Evolutionary conservation across 2,888 invertebrate species (phyloP).

Genomic region (Drosophila eohydei): DNA sequence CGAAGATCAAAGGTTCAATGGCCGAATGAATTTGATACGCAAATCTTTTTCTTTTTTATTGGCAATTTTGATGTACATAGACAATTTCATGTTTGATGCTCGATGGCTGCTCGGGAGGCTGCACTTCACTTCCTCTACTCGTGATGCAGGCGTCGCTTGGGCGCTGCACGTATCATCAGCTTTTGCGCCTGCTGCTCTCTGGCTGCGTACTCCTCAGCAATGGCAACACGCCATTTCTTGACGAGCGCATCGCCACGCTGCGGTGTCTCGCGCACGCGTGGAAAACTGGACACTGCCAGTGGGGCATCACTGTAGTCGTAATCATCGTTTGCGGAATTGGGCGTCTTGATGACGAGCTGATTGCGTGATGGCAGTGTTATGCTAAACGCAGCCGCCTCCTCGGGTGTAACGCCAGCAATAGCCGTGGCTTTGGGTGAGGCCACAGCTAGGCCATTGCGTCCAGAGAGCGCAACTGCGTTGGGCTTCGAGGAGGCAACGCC

Average conservation of each 20-base stretch:
- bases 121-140: conserved; percentile 29
- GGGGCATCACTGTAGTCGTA: conserved; percentile 68
- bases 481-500: conserved; percentile 91
- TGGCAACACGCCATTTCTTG: conserved; percentile 75
- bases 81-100: conserved; percentile 14
- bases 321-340: conserved; percentile 66
- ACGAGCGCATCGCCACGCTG: conserved; percentile 55
- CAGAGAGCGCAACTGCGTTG: conserved; percentile 89
- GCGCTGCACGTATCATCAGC: conserved; percentile 58
- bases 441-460: conserved; percentile 89
- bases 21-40: conserved; percentile 43
- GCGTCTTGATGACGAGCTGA: conserved; percentile 79
- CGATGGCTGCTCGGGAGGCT: neutral
- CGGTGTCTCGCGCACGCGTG: conserved; percentile 57
- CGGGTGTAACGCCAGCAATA: conserved; percentile 88
- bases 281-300: conserved; percentile 53
- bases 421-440: conserved; percentile 90
- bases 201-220: conserved; percentile 76
- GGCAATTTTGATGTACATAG: conserved; percentile 61
- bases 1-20: conserved; percentile 41
- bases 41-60: conserved; percentile 65
- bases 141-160: conserved; percentile 67
- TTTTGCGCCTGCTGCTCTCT: conserved; percentile 19
- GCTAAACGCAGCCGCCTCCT: conserved; percentile 83
- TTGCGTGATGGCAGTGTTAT: conserved; percentile 81